phyloP scores from a whole-genome alignment of 2,888 invertebrate species.

The Branchellion lobata region DNA sequence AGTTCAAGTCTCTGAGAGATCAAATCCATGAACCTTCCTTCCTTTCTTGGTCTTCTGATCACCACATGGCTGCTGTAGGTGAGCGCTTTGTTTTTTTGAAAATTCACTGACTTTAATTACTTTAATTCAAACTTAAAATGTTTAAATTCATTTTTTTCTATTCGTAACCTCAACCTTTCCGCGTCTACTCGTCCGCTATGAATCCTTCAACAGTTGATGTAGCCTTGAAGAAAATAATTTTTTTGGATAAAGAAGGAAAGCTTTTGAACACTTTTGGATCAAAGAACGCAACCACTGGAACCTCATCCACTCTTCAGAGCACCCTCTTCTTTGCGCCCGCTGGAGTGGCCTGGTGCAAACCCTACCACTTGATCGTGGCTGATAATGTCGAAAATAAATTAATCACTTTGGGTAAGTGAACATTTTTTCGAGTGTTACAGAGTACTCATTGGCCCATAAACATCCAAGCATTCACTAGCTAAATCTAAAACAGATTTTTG shows the following conservation, averaged over 20 bases:
- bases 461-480: too few species aligned
- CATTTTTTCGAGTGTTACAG: too few species aligned
- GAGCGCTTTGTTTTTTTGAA: not conserved
- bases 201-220: not conserved
- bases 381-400: not conserved
- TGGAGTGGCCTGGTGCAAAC: not conserved
- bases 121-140: not conserved
- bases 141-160: not conserved
- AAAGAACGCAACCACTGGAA: not conserved
- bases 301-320: not conserved
- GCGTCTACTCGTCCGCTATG: too few species aligned
- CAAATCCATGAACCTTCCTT: not conserved
- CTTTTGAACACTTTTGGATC: not conserved
- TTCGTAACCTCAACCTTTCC: too few species aligned
- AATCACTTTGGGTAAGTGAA: not conserved
- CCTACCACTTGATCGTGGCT: not conserved
- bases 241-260: not conserved
- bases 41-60: slow-evolving; percentile 3
- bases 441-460: too few species aligned
- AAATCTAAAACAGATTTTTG: too few species aligned
- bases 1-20: not conserved
- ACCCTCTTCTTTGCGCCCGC: not conserved
- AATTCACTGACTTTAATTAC: not conserved
- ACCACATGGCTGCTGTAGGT: slow-evolving; percentile 31
- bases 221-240: not conserved